Evolutionary conservation across 2,113 vertebrate species (phyloP), one percentile per base, ranked within the genome.

Genomic region (Pungitius pungitius): DNA sequence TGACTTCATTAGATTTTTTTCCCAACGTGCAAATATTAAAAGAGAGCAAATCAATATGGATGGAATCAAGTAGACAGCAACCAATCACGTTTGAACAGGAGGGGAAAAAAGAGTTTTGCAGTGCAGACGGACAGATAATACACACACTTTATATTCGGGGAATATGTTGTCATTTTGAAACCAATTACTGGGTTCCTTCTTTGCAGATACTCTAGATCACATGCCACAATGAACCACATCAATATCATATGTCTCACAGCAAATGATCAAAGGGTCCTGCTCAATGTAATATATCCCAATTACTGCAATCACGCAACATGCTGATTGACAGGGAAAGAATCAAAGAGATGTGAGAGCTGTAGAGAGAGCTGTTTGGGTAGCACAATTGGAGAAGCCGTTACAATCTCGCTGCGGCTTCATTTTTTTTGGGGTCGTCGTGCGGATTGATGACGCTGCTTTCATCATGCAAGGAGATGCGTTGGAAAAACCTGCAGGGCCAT

Each of bases 341-440:
- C 54, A 79, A 35, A n/a, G 64, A 60, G 42, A 27, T 57, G 20
- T n/a, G 39, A 39, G 17, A 45, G 30, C 24, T 18, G n/a, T 47
- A 73, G 51, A n/a, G 60, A 6, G n/a, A 39, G n/a, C n/a, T 26
- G 24, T n/a, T 39, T 49, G 81, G 77, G 83, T 80, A 55, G 77
- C 57, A 13, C 35, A 18, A 74, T 69, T 64, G n/a, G 24, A n/a
- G 39, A 27, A 18, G 11, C 56, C 68, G 60, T 63, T 30, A 30
- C 33, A 45, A 45, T 49, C 18, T 55, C 6, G 17, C 4, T 6
- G 12, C 20, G 55, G 49, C 54, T 75, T 73, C 42, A 77, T n/a
- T n/a, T 70, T 72, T 20, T n/a, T 77, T 67, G 0, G 3, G n/a
- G 56, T 43, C 11, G 1, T 56, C 27, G 47, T 73, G 63, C 33